Percentiles rank a stretch among this genome's conserved stretches.
Conservation (phyloP, 2,888 invertebrate species). For the Ochropleura plecta region DNA sequence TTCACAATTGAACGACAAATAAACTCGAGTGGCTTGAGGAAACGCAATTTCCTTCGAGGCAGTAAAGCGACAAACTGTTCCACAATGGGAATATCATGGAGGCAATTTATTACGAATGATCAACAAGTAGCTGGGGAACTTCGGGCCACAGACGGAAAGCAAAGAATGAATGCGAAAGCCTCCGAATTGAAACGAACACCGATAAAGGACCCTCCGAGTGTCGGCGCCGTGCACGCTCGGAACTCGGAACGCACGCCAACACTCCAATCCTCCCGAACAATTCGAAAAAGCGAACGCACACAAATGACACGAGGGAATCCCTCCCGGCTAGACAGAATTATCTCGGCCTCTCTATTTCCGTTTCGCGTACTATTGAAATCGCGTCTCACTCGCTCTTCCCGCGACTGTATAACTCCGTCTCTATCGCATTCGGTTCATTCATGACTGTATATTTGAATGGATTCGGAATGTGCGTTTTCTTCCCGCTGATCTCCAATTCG, state of each 20-base stretch:
- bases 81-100: slow-evolving; percentile 90
- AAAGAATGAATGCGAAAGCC: slow-evolving; percentile 82
- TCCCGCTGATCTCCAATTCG: slow-evolving; percentile 73
- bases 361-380: slow-evolving; percentile 90
- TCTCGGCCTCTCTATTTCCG: slow-evolving; percentile 90
- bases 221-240: slow-evolving; percentile 74
- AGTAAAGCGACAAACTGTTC: slow-evolving; percentile 89
- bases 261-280: slow-evolving; percentile 85
- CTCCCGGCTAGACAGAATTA: slow-evolving; percentile 90
- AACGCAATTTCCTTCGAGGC: slow-evolving; percentile 88
- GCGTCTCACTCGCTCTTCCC: slow-evolving; percentile 80
- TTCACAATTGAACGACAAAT: slow-evolving; percentile 80
- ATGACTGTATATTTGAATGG: slow-evolving; percentile 88
- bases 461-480: slow-evolving; percentile 82
- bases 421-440: slow-evolving; percentile 90
- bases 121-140: slow-evolving; percentile 89
- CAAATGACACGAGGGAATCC: slow-evolving; percentile 90
- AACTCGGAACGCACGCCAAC: slow-evolving; percentile 83
- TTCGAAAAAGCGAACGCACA: slow-evolving; percentile 88
- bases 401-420: slow-evolving; percentile 73
- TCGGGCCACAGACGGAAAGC: slow-evolving; percentile 80
- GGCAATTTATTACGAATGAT: slow-evolving; percentile 90
- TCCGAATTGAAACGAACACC: slow-evolving; percentile 76
- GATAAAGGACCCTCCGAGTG: slow-evolving; percentile 81
- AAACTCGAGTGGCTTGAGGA: slow-evolving; percentile 85